Evolutionary conservation across 2,888 invertebrate genomes (phyloP).

Genomic region (Sarcophaga variegata): DNA sequence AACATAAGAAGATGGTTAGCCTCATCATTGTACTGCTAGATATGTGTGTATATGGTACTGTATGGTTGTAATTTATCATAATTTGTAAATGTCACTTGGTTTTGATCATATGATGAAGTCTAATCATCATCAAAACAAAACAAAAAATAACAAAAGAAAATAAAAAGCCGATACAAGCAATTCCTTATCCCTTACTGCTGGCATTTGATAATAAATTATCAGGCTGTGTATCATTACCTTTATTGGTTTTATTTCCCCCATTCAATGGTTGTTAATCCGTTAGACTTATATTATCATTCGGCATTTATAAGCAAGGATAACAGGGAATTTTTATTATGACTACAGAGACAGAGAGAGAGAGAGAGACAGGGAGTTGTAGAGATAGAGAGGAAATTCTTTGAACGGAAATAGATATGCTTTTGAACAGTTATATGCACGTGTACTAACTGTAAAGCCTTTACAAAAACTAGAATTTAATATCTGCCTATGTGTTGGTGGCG

Average conservation of each 20-base stretch:
- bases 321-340: not conserved
- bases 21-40: too few relatives aligned
- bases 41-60: too few relatives aligned
- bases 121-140: not conserved
- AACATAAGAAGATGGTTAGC: too few relatives aligned
- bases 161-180: not conserved
- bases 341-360: not conserved
- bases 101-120: constrained; percentile 30
- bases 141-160: not conserved
- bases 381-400: too few relatives aligned
- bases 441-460: too few relatives aligned
- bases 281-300: constrained; percentile 14
- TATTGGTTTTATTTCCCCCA: not conserved
- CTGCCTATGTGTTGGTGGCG: too few relatives aligned
- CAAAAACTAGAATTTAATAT: too few relatives aligned
- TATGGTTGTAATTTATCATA: constrained; percentile 40
- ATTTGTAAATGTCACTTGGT: constrained; percentile 45
- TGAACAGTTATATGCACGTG: too few relatives aligned
- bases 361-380: too few relatives aligned
- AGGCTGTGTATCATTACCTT: not conserved
- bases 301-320: not conserved
- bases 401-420: too few relatives aligned
- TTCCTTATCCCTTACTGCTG: not conserved
- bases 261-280: not conserved
- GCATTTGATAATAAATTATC: not conserved